phyloP scores from a whole-genome alignment of 2,888 invertebrate genomes.

The Cremastobaeus sp. region DNA sequence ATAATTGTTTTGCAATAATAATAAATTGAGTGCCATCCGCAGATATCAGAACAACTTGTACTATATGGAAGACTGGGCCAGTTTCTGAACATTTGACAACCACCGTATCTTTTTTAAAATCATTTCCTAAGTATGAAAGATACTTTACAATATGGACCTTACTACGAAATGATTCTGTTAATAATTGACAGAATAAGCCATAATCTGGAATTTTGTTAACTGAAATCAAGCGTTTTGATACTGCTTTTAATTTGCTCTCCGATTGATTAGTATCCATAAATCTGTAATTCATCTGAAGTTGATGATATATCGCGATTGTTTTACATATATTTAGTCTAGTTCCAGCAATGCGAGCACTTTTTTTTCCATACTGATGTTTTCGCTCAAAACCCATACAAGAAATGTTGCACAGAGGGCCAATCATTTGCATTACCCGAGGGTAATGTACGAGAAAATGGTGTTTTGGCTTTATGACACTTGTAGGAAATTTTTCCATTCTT shows the following conservation, averaged over 20 bases:
- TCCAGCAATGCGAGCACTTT: conserved; percentile 22
- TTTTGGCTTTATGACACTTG: conserved; percentile 46
- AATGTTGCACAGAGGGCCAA: conserved; percentile 40
- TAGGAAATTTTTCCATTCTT: conserved; percentile 11
- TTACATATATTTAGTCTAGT: conserved; percentile 35
- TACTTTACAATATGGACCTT: too few species aligned
- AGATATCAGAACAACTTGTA: too few species aligned
- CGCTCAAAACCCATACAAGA: conserved; percentile 54
- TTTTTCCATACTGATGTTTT: conserved; percentile 38
- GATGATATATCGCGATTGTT: conserved; percentile 34
- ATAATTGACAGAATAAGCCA: conserved; percentile 38
- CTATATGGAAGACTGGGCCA: too few species aligned
- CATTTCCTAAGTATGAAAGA: too few species aligned
- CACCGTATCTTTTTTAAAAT: too few species aligned
- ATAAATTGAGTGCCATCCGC: too few species aligned
- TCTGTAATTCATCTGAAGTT: conserved; percentile 13
- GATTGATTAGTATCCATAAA: not conserved
- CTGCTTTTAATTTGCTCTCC: too few species aligned
- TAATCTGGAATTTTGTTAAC: too few species aligned
- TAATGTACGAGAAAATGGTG: conserved; percentile 58
- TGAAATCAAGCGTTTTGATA: too few species aligned
- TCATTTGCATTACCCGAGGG: conserved; percentile 24
- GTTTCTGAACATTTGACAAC: too few species aligned
- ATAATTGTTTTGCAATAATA: too few species aligned
- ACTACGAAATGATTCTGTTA: too few species aligned